A percentile compares a stretch with the other conserved stretches of the same genome.
Evolutionary conservation across 30 jellyfish, hydroid and myxozoan species (phyloP).

Genomic region (Pelagia noctiluca): DNA sequence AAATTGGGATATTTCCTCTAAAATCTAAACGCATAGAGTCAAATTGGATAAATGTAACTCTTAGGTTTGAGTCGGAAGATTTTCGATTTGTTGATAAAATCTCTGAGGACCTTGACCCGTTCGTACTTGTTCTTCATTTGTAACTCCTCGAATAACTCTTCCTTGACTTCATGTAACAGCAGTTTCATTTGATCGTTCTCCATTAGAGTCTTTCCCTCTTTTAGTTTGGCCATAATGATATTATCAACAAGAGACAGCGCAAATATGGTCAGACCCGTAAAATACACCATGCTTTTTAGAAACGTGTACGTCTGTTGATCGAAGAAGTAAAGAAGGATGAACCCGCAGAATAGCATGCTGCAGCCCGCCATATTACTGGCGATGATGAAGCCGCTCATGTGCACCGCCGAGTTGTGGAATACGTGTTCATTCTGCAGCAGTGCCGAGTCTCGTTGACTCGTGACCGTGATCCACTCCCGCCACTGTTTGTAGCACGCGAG

Average conservation of each 20-base stretch:
- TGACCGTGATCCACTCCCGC: slow-evolving; percentile 47
- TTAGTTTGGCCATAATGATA: slow-evolving; percentile 53
- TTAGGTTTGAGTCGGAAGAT: slow-evolving; percentile 60
- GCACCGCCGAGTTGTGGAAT: slow-evolving; percentile 27
- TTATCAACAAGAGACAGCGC: slow-evolving; percentile 55
- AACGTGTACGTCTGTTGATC: slow-evolving; percentile 54
- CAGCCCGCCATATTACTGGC: slow-evolving; percentile 77
- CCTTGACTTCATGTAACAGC: slow-evolving; percentile 68
- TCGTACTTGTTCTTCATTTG: slow-evolving; percentile 66
- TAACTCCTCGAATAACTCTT: slow-evolving; percentile 67
- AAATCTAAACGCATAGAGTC: too few relatives aligned
- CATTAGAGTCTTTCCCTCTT: slow-evolving; percentile 54
- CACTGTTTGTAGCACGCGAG: slow-evolving; percentile 73
- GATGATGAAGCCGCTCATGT: slow-evolving; percentile 66
- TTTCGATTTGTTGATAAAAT: slow-evolving; percentile 51
- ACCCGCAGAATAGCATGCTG: slow-evolving; percentile 69
- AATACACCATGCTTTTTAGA: slow-evolving; percentile 69
- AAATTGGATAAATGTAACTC: slow-evolving; percentile 69
- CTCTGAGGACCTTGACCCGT: slow-evolving; percentile 66
- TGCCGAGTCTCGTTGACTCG: neutral
- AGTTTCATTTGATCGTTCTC: slow-evolving; percentile 65
- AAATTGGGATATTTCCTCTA: too few relatives aligned
- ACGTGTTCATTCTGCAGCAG: neutral
- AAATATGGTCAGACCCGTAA: slow-evolving; percentile 76
- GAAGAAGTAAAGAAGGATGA: slow-evolving; percentile 54